Conservation (phyloP, 1,140 invertebrate genomes). For the Drosophila auraria region DNA sequence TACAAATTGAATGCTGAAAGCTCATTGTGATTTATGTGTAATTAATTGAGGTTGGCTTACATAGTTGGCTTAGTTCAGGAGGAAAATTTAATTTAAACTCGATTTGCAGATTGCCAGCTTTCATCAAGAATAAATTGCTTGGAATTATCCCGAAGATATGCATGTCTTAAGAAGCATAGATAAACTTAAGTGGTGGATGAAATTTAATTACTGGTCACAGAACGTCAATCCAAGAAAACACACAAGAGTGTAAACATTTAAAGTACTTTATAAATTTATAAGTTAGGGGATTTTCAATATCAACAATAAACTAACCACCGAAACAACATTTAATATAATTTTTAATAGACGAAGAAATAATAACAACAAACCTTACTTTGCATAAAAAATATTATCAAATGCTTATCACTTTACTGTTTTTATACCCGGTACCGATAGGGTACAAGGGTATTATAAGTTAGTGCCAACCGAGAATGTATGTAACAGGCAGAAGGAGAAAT, state of each 20-base stretch:
- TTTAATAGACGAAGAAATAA: background rate
- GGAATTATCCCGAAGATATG: background rate
- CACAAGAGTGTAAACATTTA: background rate
- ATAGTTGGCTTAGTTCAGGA: background rate
- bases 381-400: background rate
- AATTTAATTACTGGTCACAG: background rate
- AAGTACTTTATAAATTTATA: background rate
- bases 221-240: too few relatives aligned
- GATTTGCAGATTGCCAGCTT: background rate
- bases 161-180: background rate
- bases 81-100: constrained; percentile 2
- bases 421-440: too few relatives aligned
- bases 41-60: background rate
- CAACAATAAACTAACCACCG: background rate
- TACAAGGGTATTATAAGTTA: too few relatives aligned
- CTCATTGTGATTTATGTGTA: constrained; percentile 21
- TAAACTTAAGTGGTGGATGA: background rate
- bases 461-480: too few relatives aligned
- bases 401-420: background rate
- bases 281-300: background rate
- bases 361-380: too few relatives aligned
- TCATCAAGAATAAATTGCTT: background rate
- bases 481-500: too few relatives aligned
- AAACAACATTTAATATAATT: background rate
- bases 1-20: constrained; percentile 6